Evolutionary conservation across 2,113 vertebrate genomes (phyloP), one percentile per base, ranked within the genome.

Genomic region (Cichladusa arquata): DNA sequence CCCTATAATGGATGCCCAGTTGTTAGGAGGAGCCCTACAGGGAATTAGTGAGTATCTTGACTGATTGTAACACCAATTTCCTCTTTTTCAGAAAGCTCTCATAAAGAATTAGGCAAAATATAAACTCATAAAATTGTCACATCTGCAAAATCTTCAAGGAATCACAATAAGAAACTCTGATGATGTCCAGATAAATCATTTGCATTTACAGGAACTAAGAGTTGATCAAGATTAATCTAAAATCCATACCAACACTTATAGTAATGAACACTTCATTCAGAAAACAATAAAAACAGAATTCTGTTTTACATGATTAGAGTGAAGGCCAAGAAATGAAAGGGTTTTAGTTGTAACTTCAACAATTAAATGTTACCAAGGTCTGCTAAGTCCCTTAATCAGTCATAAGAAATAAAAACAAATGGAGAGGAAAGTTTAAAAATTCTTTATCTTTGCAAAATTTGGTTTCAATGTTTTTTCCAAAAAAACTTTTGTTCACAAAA

Each of bases 21-120:
- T 97, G 79, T 78, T 98, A 33, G 97, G 94, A 16, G 97, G 96
- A 62, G 98, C 97, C 4, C 95, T 98, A 56, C 98, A 98, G 79
- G 98, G 98, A 92, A 97, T 98, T 19, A 95, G 98, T 98, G 29
- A 91, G 95, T 97, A 95, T 81, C 44, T 44, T 67, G 13, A 54
- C 17, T 28, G 17, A 81, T 48, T 86, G 13, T 16, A 86, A 70
- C 6, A 33, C 4, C 5, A 36, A 4, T 36, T 25, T 48, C 24
- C 40, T 56, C 44, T 77, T 77, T 79, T 56, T 40, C 56, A 90
- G 47, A 73, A 93, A 62, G 19, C 4, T n/a, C 6, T 62, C 24
- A 40, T 42, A 53, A 90, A 72, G 11, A 16, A 57, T 22, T 15
- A 79, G 12, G 11, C 14, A 70, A 66, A 88, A 69, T 14, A 61